phyloP scores from a whole-genome alignment of 1,140 invertebrate genomes.

The Neocloeon triangulifer region DNA sequence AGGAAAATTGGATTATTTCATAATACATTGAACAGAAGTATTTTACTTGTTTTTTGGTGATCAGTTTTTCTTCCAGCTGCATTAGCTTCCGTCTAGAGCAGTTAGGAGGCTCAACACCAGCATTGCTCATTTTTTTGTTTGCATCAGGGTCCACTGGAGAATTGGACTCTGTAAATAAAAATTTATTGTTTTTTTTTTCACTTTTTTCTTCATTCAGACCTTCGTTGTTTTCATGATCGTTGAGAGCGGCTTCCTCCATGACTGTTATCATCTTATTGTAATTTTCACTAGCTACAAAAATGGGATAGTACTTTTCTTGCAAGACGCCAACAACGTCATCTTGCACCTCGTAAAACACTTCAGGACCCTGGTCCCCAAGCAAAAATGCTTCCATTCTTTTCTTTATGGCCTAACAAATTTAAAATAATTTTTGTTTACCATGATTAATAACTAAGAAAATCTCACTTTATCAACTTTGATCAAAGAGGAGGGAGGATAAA shows the following conservation, averaged over 20 bases:
- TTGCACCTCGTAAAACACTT: slow-evolving; percentile 73
- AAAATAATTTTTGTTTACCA: slow-evolving; percentile 13
- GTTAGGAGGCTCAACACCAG: slow-evolving; percentile 51
- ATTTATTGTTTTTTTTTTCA: too few relatives aligned
- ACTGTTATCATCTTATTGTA: slow-evolving; percentile 41
- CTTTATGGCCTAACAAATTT: slow-evolving; percentile 17
- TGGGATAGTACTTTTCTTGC: slow-evolving; percentile 71
- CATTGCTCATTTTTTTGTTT: too few relatives aligned
- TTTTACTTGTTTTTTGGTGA: slow-evolving; percentile 50
- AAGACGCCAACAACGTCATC: slow-evolving; percentile 50
- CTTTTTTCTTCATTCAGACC: too few relatives aligned
- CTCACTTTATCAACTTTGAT: slow-evolving; percentile 48
- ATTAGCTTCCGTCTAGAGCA: slow-evolving; percentile 60
- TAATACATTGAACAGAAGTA: not conserved
- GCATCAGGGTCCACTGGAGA: too few relatives aligned
- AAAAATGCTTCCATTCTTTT: slow-evolving; percentile 74
- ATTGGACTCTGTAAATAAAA: too few relatives aligned
- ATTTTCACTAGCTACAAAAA: slow-evolving; percentile 65
- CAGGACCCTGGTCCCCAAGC: slow-evolving; percentile 63
- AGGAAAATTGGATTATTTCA: not conserved
- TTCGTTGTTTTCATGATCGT: slow-evolving; percentile 36
- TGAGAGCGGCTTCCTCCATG: slow-evolving; percentile 30
- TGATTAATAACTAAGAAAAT: slow-evolving; percentile 1
- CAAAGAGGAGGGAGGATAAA: slow-evolving; percentile 48
- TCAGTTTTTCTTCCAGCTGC: slow-evolving; percentile 52